Conservation (phyloP, 2,797 vertebrate genomes). For the Gambelia wislizenii region DNA sequence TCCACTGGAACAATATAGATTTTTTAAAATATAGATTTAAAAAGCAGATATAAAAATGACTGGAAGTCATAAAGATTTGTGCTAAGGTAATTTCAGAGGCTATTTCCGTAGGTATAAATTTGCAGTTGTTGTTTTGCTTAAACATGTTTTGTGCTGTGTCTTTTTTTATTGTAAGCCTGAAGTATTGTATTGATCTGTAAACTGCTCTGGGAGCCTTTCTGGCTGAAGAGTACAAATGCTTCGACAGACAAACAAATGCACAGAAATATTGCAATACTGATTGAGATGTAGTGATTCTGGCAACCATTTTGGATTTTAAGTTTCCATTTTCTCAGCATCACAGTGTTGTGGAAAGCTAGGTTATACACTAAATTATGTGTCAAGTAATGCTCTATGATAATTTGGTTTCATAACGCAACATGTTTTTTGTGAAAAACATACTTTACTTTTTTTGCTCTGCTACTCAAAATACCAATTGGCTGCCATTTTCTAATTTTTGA, state of each 20-base stretch:
- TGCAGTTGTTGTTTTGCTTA: background rate
- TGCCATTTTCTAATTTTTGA: background rate
- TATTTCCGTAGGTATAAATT: background rate
- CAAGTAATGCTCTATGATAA: background rate
- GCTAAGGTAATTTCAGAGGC: too few relatives aligned
- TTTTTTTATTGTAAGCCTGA: background rate
- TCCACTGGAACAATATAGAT: too few relatives aligned
- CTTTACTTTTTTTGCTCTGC: background rate
- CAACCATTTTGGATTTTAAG: background rate
- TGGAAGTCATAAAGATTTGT: too few relatives aligned
- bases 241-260: background rate
- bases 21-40: too few relatives aligned
- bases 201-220: background rate
- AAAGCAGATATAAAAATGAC: too few relatives aligned
- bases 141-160: background rate
- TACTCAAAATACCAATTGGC: background rate
- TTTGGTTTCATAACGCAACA: background rate
- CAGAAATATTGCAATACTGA: background rate
- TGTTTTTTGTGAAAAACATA: background rate
- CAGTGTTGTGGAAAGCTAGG: background rate
- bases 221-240: background rate
- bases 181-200: background rate
- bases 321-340: background rate
- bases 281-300: background rate
- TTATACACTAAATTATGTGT: background rate